Evolutionary conservation across 2,888 invertebrate genomes (phyloP).

Genomic region (Drosophila fulvimacula): DNA sequence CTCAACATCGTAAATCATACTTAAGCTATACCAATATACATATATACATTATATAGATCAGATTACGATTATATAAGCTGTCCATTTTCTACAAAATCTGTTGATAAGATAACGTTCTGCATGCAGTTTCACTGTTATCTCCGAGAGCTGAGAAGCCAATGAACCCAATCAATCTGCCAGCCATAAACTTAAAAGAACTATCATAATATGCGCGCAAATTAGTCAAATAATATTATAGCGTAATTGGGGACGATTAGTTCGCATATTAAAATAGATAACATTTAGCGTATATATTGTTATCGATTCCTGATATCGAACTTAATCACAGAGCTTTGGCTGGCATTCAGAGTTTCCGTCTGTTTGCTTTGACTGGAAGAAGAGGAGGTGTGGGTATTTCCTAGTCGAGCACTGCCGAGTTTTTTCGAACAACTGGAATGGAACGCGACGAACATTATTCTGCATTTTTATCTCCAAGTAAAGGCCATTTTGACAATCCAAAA

Average conservation of each 20-base stretch:
- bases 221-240: conserved; percentile 3
- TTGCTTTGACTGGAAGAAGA: background rate
- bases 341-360: background rate
- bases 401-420: background rate
- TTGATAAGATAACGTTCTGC: conserved; percentile 39
- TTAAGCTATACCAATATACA: background rate
- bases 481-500: too few species aligned
- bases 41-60: conserved; percentile 15
- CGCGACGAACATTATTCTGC: too few species aligned
- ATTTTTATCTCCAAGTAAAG: too few species aligned
- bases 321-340: background rate
- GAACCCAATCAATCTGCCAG: background rate
- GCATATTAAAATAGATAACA: conserved; percentile 1
- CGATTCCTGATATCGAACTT: background rate
- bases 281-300: background rate
- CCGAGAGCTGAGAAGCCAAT: background rate
- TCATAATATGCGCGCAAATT: background rate
- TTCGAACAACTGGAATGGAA: too few species aligned
- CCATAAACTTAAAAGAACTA: background rate
- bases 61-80: conserved; percentile 14
- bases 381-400: background rate
- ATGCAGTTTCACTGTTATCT: conserved; percentile 28
- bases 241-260: conserved; percentile 3
- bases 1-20: conserved; percentile 25
- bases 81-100: conserved; percentile 11